Evolutionary conservation across 2,113 vertebrate species (phyloP).

Genomic region (Coreoperca whiteheadi): DNA sequence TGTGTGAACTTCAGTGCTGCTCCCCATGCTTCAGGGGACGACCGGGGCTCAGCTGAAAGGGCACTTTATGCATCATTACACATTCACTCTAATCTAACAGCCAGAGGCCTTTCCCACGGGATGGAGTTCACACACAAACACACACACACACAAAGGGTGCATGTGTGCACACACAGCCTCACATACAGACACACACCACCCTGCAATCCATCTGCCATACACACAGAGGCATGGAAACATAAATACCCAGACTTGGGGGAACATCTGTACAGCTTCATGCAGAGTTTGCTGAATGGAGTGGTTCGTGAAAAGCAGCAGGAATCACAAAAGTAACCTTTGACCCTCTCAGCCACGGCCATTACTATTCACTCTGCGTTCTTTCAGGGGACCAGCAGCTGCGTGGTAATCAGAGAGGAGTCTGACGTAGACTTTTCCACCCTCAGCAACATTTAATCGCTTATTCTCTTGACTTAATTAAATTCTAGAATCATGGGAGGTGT

Average conservation of each 20-base stretch:
- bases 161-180: background rate
- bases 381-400: slow-evolving; percentile 36
- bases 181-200: slow-evolving; percentile 29
- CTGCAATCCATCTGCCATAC: slow-evolving; percentile 55
- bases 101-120: slow-evolving; percentile 76
- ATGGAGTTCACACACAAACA: slow-evolving; percentile 37
- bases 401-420: slow-evolving; percentile 12
- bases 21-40: slow-evolving; percentile 12
- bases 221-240: slow-evolving; percentile 1
- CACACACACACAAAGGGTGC: slow-evolving; percentile 18
- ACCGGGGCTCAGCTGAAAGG: slow-evolving; percentile 68
- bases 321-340: slow-evolving; percentile 60
- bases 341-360: slow-evolving; percentile 14
- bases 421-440: slow-evolving; percentile 22
- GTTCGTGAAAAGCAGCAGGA: slow-evolving; percentile 22
- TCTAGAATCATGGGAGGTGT: background rate
- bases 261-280: slow-evolving; percentile 62
- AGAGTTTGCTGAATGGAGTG: slow-evolving; percentile 20
- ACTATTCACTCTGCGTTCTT: slow-evolving; percentile 18
- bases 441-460: background rate
- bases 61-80: slow-evolving; percentile 67
- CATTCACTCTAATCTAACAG: slow-evolving; percentile 59
- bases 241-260: slow-evolving; percentile 1
- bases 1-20: slow-evolving; percentile 5
- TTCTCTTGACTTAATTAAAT: slow-evolving; percentile 13